Evolutionary conservation across 2,888 invertebrate species (phyloP).

Genomic region (Hydroisotoma schaefferi): DNA sequence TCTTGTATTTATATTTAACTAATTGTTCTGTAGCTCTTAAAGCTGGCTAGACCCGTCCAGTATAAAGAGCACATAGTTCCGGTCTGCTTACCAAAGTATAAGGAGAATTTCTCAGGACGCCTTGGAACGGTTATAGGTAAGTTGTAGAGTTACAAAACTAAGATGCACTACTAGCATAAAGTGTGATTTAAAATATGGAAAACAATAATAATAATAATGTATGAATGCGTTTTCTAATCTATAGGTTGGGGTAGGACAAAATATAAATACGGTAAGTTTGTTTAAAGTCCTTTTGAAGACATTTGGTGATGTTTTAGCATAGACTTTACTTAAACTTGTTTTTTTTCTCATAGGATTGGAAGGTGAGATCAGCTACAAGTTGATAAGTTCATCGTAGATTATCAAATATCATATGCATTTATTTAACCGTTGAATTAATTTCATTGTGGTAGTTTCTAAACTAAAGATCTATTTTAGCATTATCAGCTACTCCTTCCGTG

Average conservation of each 20-base stretch:
- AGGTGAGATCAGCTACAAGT: too few relatives aligned
- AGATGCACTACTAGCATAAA: neutral
- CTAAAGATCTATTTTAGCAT: constrained; percentile 12
- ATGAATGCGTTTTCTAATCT: neutral
- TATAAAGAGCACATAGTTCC: constrained; percentile 91
- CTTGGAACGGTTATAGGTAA: constrained; percentile 75
- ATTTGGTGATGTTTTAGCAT: neutral
- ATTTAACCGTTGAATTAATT: too few relatives aligned
- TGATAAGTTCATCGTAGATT: too few relatives aligned
- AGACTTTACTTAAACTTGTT: constrained; percentile 8
- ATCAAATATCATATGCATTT: too few relatives aligned
- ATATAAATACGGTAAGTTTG: constrained; percentile 25
- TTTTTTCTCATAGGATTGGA: constrained; percentile 16
- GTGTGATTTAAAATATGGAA: neutral
- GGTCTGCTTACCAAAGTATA: constrained; percentile 77
- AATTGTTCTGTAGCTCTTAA: constrained; percentile 46
- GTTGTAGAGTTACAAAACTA: constrained; percentile 30
- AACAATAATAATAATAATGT: neutral
- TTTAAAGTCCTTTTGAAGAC: neutral
- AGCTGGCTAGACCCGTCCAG: constrained; percentile 58
- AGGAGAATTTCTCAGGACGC: constrained; percentile 74
- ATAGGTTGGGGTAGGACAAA: constrained; percentile 80
- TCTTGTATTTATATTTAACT: neutral
- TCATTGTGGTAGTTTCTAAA: too few relatives aligned
- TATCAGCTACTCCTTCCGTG: constrained; percentile 74